These are phyloP conservation scores for Cyanoramphus novaezelandiae DNA, from an alignment of 2,113 vertebrate species.

Conservation along the genomic window DNA sequence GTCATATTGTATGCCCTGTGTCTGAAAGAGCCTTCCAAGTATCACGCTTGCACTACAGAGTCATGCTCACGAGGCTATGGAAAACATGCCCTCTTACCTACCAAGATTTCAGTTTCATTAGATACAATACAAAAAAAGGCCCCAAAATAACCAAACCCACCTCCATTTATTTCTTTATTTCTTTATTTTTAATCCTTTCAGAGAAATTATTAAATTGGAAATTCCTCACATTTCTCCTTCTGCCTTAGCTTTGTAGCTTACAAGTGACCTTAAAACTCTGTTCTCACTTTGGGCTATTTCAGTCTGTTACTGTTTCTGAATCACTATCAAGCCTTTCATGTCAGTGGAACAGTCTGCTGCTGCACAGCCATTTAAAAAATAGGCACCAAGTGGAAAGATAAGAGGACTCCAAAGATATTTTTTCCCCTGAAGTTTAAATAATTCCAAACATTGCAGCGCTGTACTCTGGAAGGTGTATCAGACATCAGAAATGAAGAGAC, in stretches of 20 bases:
- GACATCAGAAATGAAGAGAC: neutral
- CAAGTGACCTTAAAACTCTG: slow-evolving; percentile 19
- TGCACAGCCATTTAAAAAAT: neutral
- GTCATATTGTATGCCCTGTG: neutral
- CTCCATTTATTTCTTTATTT: accelerated
- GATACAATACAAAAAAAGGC: neutral
- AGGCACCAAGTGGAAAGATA: neutral
- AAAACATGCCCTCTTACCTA: neutral
- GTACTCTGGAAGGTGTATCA: neutral
- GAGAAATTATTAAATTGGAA: neutral
- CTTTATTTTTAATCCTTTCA: neutral
- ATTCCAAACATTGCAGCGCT: neutral
- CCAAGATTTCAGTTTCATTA: neutral
- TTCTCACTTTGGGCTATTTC: slow-evolving; percentile 39
- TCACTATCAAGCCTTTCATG: neutral
- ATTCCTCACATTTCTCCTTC: neutral
- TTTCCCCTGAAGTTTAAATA: neutral
- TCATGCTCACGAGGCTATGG: neutral
- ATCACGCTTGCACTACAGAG: neutral
- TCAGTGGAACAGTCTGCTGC: neutral
- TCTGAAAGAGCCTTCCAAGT: neutral
- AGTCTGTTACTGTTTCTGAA: slow-evolving; percentile 31
- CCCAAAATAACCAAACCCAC: neutral
- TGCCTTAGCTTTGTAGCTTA: neutral
- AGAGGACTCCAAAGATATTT: neutral